These are phyloP conservation scores for Procambarus virginalis DNA, from an alignment of 1,140 invertebrate genomes.

Conservation along the genomic window DNA sequence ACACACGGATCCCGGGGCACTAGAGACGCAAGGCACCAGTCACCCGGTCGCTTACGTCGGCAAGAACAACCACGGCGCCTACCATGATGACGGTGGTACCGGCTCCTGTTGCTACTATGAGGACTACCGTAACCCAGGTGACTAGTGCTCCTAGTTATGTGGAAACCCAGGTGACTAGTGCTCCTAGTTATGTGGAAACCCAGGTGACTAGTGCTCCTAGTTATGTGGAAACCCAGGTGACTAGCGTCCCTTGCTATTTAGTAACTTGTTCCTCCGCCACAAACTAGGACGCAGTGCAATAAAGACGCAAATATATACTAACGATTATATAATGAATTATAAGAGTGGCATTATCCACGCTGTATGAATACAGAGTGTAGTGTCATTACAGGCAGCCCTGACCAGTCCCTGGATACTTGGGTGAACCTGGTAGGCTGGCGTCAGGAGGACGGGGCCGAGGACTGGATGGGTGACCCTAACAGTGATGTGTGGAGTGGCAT, in stretches of 20 bases:
- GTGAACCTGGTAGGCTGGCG: slow-evolving; percentile 30
- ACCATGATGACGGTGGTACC: slow-evolving; percentile 71
- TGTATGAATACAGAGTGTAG: not conserved
- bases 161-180: too few relatives aligned
- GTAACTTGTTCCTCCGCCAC: too few relatives aligned
- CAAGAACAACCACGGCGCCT: slow-evolving; percentile 69
- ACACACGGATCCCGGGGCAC: slow-evolving; percentile 70
- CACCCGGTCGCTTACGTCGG: slow-evolving; percentile 70
- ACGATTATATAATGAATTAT: too few relatives aligned
- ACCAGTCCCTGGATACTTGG: slow-evolving; percentile 27
- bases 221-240: too few relatives aligned
- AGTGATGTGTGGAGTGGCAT: slow-evolving; percentile 37
- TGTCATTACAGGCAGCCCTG: not conserved
- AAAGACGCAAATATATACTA: too few relatives aligned
- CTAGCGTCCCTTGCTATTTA: too few relatives aligned
- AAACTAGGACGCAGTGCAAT: too few relatives aligned
- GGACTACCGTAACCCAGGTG: slow-evolving; percentile 71
- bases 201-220: too few relatives aligned
- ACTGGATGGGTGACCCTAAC: slow-evolving; percentile 43
- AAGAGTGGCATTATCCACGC: too few relatives aligned
- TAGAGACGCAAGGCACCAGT: slow-evolving; percentile 59
- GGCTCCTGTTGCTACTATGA: slow-evolving; percentile 71
- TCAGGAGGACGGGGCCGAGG: slow-evolving; percentile 4
- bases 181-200: too few relatives aligned
- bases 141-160: not conserved